Evolutionary conservation across 1,140 invertebrate genomes (phyloP), one percentile per base, ranked within the genome.

Genomic region (Caerostris extrusa): DNA sequence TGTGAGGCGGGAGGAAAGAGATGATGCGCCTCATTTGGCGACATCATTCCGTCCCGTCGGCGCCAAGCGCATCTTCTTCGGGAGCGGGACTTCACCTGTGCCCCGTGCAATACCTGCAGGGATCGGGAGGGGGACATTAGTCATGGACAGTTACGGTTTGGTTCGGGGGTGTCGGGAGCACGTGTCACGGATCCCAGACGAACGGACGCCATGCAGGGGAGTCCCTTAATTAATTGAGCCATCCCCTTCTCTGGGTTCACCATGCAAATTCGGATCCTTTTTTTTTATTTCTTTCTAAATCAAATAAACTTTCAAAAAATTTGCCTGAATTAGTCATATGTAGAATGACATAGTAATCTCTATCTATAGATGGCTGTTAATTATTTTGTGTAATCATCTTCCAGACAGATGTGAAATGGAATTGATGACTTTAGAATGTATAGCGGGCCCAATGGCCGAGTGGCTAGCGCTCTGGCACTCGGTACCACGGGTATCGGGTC

Each of bases 1-100:
- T n/a, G 82, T 4, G 8, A 56, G 34, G 55, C 53, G 57, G 82
- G 81, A 58, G 82, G 56, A 55, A 58, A 19, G n/a, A 58, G 55
- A 83, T 83, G 82, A 58, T 34, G 82, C 82, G 82, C 82, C n/a
- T 83, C 82, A 83, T 83, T 83, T 83, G 82, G 56, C 82, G 53
- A 56, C 82, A 81, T 81, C 19, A 81, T 81, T 34, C 8, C 71
- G 82, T 58, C 82, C 82, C n/a, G 82, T 83, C 56, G 82, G 82
- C 82, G 82, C 82, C 82, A 58, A 58, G 82, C 55, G 55, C 82
- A 83, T 83, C 82, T 58, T 83, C 82, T 58, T 83, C 82, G 53
- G 56, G 17, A 61, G 60, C 10, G 17, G 69, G 8, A 4, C 50
- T 77, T 77, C 69, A 83, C 82, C 82, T 83, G 82, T 19, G 82